A percentile compares a stretch with the other conserved stretches of the same genome.
These are phyloP conservation scores for Arctocebus calabarensis DNA, from an alignment of 2,797 vertebrate genomes.

Conservation along the genomic window DNA sequence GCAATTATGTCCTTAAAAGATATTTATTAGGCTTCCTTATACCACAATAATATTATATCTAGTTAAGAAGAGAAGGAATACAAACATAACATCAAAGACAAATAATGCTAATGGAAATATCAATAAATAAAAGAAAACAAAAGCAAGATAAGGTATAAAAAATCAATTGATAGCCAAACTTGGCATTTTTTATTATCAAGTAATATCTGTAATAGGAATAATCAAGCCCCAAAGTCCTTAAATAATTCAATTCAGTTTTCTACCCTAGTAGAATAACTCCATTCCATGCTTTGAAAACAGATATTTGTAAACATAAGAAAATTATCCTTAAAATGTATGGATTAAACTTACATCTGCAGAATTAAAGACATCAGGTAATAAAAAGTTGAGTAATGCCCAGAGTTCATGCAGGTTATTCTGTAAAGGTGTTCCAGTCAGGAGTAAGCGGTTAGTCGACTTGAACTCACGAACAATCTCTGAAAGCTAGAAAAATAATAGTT, in stretches of 20 bases:
- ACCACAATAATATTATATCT: background rate
- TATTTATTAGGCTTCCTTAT: background rate
- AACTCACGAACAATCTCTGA: constrained; percentile 95
- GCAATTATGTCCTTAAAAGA: constrained; percentile 32
- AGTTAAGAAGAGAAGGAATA: background rate
- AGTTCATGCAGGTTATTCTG: constrained; percentile 95
- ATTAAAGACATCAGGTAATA: constrained; percentile 94
- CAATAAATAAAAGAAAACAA: constrained; percentile 38
- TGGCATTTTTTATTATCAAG: constrained; percentile 34
- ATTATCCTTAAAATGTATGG: background rate
- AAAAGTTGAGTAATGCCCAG: constrained; percentile 94
- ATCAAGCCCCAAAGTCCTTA: constrained; percentile 31
- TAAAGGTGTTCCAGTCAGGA: constrained; percentile 93
- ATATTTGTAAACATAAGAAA: constrained; percentile 6
- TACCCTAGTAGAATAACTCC: constrained; percentile 32
- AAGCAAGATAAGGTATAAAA: constrained; percentile 53
- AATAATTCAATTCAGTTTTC: constrained; percentile 42
- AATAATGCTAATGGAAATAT: constrained; percentile 35
- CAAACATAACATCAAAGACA: constrained; percentile 26
- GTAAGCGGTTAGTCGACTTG: constrained; percentile 93
- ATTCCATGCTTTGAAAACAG: constrained; percentile 57
- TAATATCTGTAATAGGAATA: constrained; percentile 36
- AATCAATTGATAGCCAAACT: constrained; percentile 13
- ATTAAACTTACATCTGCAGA: constrained; percentile 92
- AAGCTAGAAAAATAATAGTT: constrained; percentile 86